phyloP scores from a whole-genome alignment of 2,888 invertebrate genomes.

The Nemoura dubitans region DNA sequence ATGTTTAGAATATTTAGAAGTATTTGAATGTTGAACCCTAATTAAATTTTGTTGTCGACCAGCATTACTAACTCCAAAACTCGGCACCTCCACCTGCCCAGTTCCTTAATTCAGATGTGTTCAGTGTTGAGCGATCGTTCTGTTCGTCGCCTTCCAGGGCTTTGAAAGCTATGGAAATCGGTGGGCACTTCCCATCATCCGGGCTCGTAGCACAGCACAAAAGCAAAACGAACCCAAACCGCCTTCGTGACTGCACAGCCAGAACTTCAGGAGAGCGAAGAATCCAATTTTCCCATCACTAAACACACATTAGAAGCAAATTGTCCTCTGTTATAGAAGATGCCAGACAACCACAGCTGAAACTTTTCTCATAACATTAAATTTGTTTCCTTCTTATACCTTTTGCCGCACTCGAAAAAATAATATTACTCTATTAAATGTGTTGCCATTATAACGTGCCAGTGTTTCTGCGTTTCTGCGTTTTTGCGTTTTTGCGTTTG shows the following conservation, averaged over 20 bases:
- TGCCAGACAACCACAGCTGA: not conserved
- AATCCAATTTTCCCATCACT: slow-evolving; percentile 12
- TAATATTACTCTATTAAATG: slow-evolving; percentile 12
- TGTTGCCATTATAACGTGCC: not conserved
- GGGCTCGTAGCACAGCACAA: not conserved
- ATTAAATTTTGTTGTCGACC: too few relatives aligned
- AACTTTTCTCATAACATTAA: slow-evolving; percentile 3
- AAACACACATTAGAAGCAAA: slow-evolving; percentile 7
- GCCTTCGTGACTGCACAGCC: not conserved
- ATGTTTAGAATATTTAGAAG: too few relatives aligned
- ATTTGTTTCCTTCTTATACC: slow-evolving; percentile 7
- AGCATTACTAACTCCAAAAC: too few relatives aligned
- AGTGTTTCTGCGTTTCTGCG: not conserved
- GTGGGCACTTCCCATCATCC: not conserved
- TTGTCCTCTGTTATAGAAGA: not conserved
- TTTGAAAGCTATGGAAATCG: not conserved
- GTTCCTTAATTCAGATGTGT: too few relatives aligned
- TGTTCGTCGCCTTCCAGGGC: not conserved
- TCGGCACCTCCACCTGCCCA: too few relatives aligned
- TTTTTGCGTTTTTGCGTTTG: not conserved
- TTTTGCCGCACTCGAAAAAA: not conserved
- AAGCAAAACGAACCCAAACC: not conserved
- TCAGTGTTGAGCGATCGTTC: not conserved
- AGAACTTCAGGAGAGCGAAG: not conserved
- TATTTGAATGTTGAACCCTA: too few relatives aligned